Conservation (phyloP, 2,797 vertebrate species). For the Nannoperca australis region DNA sequence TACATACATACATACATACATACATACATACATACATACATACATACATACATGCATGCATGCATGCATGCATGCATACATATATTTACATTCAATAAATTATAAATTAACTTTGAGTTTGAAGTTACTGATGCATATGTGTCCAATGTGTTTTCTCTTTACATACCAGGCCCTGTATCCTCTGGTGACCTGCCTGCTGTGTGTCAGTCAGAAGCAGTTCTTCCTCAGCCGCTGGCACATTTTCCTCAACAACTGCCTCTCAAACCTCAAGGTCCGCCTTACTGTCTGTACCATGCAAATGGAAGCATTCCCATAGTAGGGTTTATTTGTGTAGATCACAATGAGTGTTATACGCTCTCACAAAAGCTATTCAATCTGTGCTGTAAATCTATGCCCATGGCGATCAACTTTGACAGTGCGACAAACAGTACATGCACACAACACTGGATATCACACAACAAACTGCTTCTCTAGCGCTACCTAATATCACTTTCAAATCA, state of each 20-base stretch:
- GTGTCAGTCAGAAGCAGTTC: constrained; percentile 98
- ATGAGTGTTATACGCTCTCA: background rate
- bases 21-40: no score
- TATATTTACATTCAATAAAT: background rate
- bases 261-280: constrained; percentile 95
- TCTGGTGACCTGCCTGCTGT: constrained; percentile 97
- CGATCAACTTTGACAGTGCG: constrained; percentile 10
- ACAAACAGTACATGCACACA: background rate
- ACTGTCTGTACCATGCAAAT: constrained; percentile 8
- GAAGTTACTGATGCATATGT: constrained; percentile 4
- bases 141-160: constrained; percentile 39
- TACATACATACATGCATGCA: no score
- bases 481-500: constrained; percentile 10
- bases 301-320: background rate
- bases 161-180: constrained; percentile 94
- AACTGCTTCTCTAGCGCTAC: background rate
- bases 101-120: background rate
- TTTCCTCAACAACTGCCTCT: constrained; percentile 99
- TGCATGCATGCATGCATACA: no score
- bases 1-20: no score
- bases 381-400: background rate
- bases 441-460: background rate
- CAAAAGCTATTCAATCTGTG: background rate
- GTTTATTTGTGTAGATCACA: constrained; percentile 10
- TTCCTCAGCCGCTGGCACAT: constrained; percentile 98